These are phyloP conservation scores for Notiomystis cincta DNA, from an alignment of 2,113 vertebrate genomes.

Conservation along the genomic window DNA sequence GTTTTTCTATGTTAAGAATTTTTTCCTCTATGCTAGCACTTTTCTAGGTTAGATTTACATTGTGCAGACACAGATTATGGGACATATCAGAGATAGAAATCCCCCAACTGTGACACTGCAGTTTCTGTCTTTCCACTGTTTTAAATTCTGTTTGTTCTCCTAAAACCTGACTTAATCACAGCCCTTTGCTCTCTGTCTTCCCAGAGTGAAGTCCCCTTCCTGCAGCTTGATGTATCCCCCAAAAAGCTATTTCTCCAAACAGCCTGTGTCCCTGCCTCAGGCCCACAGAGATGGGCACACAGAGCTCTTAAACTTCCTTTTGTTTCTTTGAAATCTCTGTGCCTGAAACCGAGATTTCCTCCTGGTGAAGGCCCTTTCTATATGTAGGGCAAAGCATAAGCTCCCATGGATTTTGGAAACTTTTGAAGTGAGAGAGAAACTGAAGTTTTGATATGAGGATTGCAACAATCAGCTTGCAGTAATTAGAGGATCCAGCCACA, in stretches of 20 bases:
- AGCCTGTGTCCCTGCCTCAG: background rate
- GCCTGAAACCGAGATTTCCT: background rate
- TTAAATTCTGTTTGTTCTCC: background rate
- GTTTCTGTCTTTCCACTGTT: background rate
- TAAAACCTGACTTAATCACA: background rate
- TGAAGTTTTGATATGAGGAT: background rate
- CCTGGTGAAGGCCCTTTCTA: background rate
- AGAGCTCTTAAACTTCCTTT: background rate
- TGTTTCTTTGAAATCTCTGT: background rate
- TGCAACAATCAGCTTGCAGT: background rate
- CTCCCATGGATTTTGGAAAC: background rate
- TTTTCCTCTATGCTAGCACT: background rate
- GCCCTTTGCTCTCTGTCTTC: background rate
- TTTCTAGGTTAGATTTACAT: background rate
- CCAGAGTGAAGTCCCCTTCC: background rate
- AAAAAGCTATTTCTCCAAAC: background rate
- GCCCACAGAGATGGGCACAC: background rate
- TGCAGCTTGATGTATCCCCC: background rate
- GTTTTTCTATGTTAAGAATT: accelerated
- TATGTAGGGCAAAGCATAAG: background rate
- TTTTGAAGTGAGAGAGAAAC: background rate
- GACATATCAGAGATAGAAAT: background rate
- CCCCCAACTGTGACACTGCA: background rate
- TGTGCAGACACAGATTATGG: background rate
- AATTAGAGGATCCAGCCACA: background rate